A percentile compares a stretch with the other conserved stretches of the same genome.
Conservation (phyloP, 2,797 vertebrate species). For the Tragopan temminckii region DNA sequence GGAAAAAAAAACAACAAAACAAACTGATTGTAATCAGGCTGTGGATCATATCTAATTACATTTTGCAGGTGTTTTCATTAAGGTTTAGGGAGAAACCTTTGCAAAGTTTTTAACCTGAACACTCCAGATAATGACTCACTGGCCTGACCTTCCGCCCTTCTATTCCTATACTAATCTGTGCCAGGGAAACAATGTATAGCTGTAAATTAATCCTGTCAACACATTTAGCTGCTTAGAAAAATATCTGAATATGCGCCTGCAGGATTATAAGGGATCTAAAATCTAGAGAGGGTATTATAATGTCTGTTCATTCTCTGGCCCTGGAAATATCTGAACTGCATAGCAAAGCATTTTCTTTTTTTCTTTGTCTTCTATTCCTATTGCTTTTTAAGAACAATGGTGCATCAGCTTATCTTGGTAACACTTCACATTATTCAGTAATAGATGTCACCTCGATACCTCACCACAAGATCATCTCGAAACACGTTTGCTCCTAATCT, state of each 20-base stretch:
- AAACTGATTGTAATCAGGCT: not conserved
- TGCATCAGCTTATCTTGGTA: conserved; percentile 40
- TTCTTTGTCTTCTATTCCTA: not conserved
- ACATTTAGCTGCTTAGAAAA: conserved; percentile 17
- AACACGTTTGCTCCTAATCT: conserved; percentile 45
- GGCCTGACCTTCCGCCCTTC: conserved; percentile 13
- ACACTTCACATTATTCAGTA: conserved; percentile 15
- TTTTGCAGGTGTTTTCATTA: not conserved
- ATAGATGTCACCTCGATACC: conserved; percentile 39
- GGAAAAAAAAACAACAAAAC: not conserved
- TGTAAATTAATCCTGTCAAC: conserved; percentile 39
- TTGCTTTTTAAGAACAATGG: not conserved
- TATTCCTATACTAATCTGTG: conserved; percentile 21
- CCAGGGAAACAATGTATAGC: not conserved
- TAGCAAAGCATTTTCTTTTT: not conserved
- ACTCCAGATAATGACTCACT: not conserved
- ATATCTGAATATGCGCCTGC: conserved; percentile 14
- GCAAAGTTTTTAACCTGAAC: not conserved
- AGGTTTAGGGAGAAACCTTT: not conserved
- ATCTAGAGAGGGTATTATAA: not conserved
- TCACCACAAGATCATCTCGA: not conserved
- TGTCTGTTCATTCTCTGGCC: conserved; percentile 20
- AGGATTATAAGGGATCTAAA: conserved; percentile 60
- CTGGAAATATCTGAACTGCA: conserved; percentile 10
- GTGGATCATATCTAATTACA: not conserved